phyloP scores from a whole-genome alignment of 2,113 vertebrate genomes.

The Saguinus midas region DNA sequence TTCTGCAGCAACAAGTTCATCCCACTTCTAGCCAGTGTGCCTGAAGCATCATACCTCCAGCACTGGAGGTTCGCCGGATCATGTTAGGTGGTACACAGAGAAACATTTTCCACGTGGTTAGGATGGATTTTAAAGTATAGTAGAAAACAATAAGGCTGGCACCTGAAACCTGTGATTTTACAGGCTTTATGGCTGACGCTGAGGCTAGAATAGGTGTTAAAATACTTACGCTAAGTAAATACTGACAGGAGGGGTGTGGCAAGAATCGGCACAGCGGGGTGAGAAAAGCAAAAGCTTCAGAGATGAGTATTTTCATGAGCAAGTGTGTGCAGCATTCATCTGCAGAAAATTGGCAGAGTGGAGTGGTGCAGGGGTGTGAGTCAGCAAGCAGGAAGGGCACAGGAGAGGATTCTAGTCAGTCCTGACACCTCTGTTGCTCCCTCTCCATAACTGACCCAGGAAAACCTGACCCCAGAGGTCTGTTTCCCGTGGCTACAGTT shows the following conservation, averaged over 20 bases:
- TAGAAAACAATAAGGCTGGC: not conserved
- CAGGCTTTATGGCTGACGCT: not conserved
- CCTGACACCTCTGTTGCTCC: not conserved
- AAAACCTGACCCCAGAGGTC: not conserved
- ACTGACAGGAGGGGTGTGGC: no score
- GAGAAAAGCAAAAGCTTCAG: not conserved
- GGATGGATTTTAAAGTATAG: not conserved
- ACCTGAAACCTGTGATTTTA: not conserved
- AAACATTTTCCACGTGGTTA: not conserved
- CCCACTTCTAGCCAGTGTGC: not conserved
- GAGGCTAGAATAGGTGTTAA: not conserved
- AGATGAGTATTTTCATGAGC: not conserved
- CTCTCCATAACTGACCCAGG: not conserved
- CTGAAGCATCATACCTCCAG: not conserved
- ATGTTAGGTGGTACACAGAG: not conserved
- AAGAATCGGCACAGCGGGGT: not conserved
- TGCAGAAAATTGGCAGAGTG: not conserved
- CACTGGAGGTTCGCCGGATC: rapidly evolving
- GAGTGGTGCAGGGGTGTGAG: not conserved
- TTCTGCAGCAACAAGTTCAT: not conserved
- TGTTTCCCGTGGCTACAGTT: not conserved
- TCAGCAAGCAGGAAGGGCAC: rapidly evolving
- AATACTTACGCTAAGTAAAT: not conserved
- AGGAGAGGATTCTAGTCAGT: not conserved
- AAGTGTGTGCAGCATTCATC: not conserved